These are phyloP conservation scores for Thera obeliscata DNA, from an alignment of 2,888 invertebrate genomes.

Conservation along the genomic window DNA sequence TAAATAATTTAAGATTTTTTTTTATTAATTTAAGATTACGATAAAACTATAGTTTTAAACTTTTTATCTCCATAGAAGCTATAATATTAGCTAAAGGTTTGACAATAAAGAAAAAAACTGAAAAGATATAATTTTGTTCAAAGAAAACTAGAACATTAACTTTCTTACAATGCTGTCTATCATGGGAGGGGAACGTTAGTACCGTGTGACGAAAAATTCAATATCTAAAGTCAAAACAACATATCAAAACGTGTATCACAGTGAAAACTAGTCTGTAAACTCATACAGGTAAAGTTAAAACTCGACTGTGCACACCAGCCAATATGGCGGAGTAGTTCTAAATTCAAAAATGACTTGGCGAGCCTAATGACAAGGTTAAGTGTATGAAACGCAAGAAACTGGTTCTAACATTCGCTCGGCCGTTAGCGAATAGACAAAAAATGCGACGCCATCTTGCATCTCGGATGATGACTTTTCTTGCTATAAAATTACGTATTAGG, in stretches of 20 bases:
- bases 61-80: no score
- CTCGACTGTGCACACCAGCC: conserved; percentile 22
- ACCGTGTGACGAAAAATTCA: conserved; percentile 60
- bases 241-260: conserved; percentile 26
- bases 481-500: conserved; percentile 51
- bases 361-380: conserved; percentile 77
- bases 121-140: neutral
- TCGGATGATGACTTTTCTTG: conserved; percentile 66
- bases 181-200: conserved; percentile 52
- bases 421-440: conserved; percentile 72
- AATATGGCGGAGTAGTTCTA: conserved; percentile 46
- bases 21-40: no score
- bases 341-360: conserved; percentile 68
- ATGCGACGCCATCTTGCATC: conserved; percentile 63
- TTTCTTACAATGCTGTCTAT: conserved; percentile 50
- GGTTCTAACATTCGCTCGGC: conserved; percentile 68
- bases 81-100: neutral
- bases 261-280: conserved; percentile 43
- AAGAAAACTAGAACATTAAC: conserved; percentile 38
- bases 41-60: no score
- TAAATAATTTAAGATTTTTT: no score
- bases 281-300: conserved; percentile 37
- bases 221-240: conserved; percentile 40
- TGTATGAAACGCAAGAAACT: conserved; percentile 68
- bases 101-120: neutral